phyloP scores from a whole-genome alignment of 2,113 vertebrate genomes.

The Nycticryphes semicollaris region DNA sequence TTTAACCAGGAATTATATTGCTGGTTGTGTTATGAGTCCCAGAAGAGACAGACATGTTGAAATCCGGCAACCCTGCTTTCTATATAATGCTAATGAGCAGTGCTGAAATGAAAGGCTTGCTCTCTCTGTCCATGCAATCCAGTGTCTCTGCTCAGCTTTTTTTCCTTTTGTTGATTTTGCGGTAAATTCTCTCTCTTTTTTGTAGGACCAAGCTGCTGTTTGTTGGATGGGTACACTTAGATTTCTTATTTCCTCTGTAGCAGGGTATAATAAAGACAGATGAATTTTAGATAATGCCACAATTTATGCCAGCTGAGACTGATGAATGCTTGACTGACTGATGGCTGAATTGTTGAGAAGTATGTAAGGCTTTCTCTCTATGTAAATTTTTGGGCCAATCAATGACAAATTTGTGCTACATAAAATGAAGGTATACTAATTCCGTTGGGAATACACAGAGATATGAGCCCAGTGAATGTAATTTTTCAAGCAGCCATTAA shows the following conservation, averaged over 20 bases:
- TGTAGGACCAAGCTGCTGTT: slow-evolving; percentile 58
- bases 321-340: slow-evolving; percentile 57
- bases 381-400: slow-evolving; percentile 58
- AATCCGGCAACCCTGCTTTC: neutral
- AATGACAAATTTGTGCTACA: neutral
- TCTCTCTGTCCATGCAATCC: slow-evolving; percentile 33
- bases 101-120: slow-evolving; percentile 29
- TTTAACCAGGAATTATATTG: neutral
- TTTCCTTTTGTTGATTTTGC: slow-evolving; percentile 58
- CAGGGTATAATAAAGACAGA: slow-evolving; percentile 69
- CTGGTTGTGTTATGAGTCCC: neutral
- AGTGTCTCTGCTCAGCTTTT: slow-evolving; percentile 46
- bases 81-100: neutral
- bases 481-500: slow-evolving; percentile 11
- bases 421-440: slow-evolving; percentile 32
- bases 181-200: slow-evolving; percentile 66
- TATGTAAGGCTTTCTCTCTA: slow-evolving; percentile 29
- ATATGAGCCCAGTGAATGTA: neutral
- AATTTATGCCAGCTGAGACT: slow-evolving; percentile 63
- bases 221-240: slow-evolving; percentile 61
- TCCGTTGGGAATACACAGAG: neutral
- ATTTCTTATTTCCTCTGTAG: slow-evolving; percentile 60
- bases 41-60: neutral
- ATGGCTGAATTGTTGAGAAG: slow-evolving; percentile 37
- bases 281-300: slow-evolving; percentile 53